phyloP scores from a whole-genome alignment of 2,797 vertebrate genomes.

The Chaetodon trifasciatus region DNA sequence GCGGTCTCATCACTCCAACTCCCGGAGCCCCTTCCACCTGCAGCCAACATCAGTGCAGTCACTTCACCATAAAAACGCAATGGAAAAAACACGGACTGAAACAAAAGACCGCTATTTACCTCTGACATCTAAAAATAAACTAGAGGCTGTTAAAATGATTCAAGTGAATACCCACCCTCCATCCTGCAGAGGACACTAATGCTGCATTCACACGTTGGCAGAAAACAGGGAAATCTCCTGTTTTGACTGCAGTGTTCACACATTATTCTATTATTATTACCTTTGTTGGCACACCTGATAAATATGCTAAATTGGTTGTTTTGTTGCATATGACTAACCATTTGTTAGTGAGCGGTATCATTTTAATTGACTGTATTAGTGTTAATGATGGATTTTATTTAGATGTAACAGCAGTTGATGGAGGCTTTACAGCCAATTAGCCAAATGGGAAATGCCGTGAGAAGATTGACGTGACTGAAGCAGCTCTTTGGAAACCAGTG shows the following conservation, averaged over 20 bases:
- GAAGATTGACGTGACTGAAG: no score
- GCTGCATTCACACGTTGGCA: neutral
- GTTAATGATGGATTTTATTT: no score
- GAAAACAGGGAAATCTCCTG: neutral
- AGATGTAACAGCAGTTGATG: no score
- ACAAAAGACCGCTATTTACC: neutral
- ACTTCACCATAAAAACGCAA: constrained; percentile 5
- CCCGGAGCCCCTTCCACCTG: neutral
- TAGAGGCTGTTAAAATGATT: neutral
- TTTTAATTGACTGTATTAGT: no score
- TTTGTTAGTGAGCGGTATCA: no score
- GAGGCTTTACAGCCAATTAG: no score
- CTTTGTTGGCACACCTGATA: no score
- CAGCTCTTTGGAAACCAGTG: no score
- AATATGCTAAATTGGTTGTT: no score
- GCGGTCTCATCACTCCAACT: constrained; percentile 17
- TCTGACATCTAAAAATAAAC: neutral
- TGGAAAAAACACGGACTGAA: neutral
- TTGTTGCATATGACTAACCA: no score
- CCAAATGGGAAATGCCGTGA: no score
- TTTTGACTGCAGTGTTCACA: neutral
- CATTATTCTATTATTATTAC: no score
- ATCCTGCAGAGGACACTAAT: neutral
- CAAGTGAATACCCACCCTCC: neutral
- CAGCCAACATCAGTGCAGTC: neutral